Evolutionary conservation across 2,113 vertebrate species (phyloP), one percentile per base, ranked within the genome.

Genomic region (Arvicanthis niloticus): DNA sequence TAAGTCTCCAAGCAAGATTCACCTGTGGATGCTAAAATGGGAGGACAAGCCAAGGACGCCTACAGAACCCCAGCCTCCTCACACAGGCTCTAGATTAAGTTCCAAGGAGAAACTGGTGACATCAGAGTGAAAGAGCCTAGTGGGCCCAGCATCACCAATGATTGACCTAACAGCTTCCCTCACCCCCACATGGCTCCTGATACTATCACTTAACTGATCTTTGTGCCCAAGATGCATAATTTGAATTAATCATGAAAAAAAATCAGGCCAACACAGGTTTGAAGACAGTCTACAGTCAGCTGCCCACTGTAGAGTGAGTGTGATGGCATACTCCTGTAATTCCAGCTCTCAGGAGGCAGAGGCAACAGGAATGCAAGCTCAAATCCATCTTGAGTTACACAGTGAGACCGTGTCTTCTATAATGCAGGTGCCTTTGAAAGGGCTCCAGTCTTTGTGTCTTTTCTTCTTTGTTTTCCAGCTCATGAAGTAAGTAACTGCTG

Each of bases 181-280:
- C 3, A 8, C 2, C 0, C 1, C 6, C 4, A 6, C 3, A 2
- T 21, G 24, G 37, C 73, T 94, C 60, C 73, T n/a, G 26, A 45
- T 4, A 1, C 2, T 10, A 21, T 11, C 53, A 73, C 17, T 37
- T 92, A 11, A n/a, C 15, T 62, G 17, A 8, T 34, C 10, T 73
- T 70, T 56, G 58, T 81, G 37, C 40, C 62, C 15, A 53, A 95
- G 91, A 87, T 9, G 3, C 12, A 2, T 22, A 81, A 51, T 68
- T 37, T 19, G 8, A 76, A 60, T 80, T 65, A 76, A 65, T 94
- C 58, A 37, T 2, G 42, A 78, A 22, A 34, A 34, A 68, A 76
- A 11, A 62, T 1, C 42, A 62, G 29, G 58, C 4, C 26, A 88
- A 62, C 17, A 10, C 10, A 56, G 78, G 58, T 85, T 17, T 2